phyloP scores from a whole-genome alignment of 2,797 vertebrate genomes.

The Rhinella marina region DNA sequence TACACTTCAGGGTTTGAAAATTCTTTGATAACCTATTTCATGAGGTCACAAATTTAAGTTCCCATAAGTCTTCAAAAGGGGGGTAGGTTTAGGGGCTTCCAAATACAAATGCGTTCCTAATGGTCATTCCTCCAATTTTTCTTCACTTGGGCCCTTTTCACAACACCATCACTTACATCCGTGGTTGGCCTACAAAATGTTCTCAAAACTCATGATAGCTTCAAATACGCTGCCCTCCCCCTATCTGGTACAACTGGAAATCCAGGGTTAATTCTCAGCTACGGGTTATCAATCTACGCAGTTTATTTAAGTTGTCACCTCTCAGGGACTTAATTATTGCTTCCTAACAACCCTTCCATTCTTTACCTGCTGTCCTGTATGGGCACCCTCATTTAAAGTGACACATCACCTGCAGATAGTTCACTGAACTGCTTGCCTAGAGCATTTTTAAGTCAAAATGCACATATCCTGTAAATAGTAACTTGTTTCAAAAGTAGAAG shows the following conservation, averaged over 20 bases:
- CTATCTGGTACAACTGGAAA: background rate
- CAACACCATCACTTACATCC: background rate
- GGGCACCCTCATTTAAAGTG: slow-evolving; percentile 13
- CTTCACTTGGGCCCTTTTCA: background rate
- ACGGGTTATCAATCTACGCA: background rate
- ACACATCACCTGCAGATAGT: slow-evolving; percentile 21
- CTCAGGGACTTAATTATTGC: slow-evolving; percentile 7
- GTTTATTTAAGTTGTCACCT: slow-evolving; percentile 21
- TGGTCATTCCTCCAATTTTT: background rate
- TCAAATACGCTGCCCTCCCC: background rate
- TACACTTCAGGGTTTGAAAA: too few species aligned
- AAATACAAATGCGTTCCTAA: background rate
- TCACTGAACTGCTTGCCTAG: slow-evolving; percentile 2
- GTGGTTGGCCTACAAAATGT: background rate
- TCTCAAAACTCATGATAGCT: background rate
- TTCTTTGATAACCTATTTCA: too few species aligned
- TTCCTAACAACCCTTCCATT: background rate
- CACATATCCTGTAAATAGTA: slow-evolving; percentile 39
- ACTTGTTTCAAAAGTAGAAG: slow-evolving; percentile 40
- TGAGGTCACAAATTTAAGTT: background rate
- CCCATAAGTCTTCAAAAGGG: background rate
- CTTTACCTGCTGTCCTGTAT: background rate
- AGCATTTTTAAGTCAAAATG: slow-evolving; percentile 14
- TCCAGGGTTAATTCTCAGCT: background rate
- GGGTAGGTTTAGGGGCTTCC: background rate